phyloP scores from a whole-genome alignment of 2,888 invertebrate species.

The Hedychridium roseum region DNA sequence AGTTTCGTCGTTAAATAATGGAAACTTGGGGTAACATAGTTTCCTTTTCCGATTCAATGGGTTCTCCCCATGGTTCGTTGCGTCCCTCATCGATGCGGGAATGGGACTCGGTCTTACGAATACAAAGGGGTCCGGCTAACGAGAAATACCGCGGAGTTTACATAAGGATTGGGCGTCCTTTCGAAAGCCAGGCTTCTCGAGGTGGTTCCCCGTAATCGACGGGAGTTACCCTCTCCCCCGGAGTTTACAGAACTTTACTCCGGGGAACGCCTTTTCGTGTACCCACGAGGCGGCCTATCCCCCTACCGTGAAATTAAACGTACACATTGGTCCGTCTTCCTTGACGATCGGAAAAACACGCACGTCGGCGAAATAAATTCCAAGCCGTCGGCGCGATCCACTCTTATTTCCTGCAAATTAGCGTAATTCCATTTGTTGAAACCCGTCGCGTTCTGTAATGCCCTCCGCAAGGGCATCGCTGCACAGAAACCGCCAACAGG shows the following conservation, averaged over 20 bases:
- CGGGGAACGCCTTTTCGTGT: constrained; percentile 2
- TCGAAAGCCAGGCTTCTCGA: constrained; percentile 6
- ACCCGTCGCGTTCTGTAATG: constrained; percentile 27
- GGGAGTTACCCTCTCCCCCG: constrained; percentile 9
- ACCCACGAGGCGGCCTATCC: neutral
- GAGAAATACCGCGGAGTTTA: constrained; percentile 29
- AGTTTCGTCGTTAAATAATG: neutral
- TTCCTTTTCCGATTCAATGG: neutral
- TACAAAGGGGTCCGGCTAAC: constrained; percentile 22
- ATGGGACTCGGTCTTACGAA: constrained; percentile 12
- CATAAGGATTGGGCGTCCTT: constrained; percentile 25
- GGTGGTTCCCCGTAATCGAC: constrained; percentile 14
- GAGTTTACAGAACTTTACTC: constrained; percentile 14
- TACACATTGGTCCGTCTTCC: neutral
- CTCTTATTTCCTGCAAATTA: neutral
- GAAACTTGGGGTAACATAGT: neutral
- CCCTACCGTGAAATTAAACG: neutral
- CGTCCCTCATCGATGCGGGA: no score
- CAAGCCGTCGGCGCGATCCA: neutral
- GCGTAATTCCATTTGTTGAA: constrained; percentile 36
- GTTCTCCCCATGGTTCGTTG: no score
- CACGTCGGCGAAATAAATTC: no score
- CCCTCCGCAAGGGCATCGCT: constrained; percentile 24
- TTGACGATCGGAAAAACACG: no score
- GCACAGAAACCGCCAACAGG: constrained; percentile 17